Evolutionary conservation across 2,888 invertebrate species (phyloP).

Genomic region (Pollenia angustigena): DNA sequence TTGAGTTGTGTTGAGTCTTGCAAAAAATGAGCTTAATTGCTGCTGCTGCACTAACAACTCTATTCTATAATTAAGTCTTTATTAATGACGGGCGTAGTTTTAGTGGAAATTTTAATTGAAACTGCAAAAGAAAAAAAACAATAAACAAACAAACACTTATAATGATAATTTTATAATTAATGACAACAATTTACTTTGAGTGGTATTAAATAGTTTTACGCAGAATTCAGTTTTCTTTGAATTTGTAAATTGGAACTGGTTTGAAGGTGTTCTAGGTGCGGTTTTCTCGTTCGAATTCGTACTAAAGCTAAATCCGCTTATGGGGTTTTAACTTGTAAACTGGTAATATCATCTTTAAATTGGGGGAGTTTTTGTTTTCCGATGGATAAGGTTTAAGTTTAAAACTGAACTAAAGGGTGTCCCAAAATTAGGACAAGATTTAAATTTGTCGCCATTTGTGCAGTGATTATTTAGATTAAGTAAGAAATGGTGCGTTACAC

Average conservation of each 20-base stretch:
- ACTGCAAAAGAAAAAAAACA: background rate
- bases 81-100: conserved; percentile 56
- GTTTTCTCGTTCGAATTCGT: background rate
- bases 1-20: background rate
- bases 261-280: conserved; percentile 27
- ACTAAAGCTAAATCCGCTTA: conserved; percentile 9
- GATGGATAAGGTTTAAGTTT: background rate
- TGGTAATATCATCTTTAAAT: conserved; percentile 9
- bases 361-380: background rate
- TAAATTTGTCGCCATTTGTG: no score
- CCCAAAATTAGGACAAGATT: no score
- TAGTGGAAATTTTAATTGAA: conserved; percentile 38
- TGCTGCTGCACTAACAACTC: background rate
- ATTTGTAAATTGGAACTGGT: conserved; percentile 1
- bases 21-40: conserved; percentile 22
- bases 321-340: conserved; percentile 19
- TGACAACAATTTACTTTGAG: conserved; percentile 37
- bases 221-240: background rate
- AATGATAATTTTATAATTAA: conserved; percentile 51
- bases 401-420: background rate
- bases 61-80: conserved; percentile 40
- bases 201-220: conserved; percentile 18
- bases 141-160: background rate
- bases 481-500: no score
- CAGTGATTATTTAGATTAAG: no score